Percentiles rank a stretch among this genome's conserved stretches.
These are phyloP conservation scores for Ia io DNA, from an alignment of 2,113 vertebrate species.

Conservation along the genomic window DNA sequence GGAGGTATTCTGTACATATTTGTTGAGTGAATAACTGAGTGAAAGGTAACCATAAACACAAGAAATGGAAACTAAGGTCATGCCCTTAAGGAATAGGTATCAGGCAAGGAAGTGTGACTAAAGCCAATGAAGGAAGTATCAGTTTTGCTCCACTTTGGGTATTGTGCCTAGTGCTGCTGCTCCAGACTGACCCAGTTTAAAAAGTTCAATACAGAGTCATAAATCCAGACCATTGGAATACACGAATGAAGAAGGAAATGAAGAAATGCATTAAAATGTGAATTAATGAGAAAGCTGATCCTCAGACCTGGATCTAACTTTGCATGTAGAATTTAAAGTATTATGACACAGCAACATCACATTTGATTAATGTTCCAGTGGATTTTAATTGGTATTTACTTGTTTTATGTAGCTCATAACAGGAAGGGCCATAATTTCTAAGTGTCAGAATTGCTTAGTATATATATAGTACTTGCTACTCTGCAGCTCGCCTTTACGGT, in stretches of 20 bases:
- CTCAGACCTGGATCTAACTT: not conserved
- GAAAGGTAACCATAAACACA: slow-evolving; percentile 35
- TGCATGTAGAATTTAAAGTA: slow-evolving; percentile 52
- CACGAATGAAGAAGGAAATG: slow-evolving; percentile 11
- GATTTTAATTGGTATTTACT: slow-evolving; percentile 55
- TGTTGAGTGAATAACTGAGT: slow-evolving; percentile 44
- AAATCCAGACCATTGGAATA: slow-evolving; percentile 27
- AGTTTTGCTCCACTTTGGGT: slow-evolving; percentile 24
- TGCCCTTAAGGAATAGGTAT: not conserved
- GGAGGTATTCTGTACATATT: not conserved
- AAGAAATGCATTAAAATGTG: not conserved
- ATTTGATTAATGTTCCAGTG: slow-evolving; percentile 40
- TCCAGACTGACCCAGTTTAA: slow-evolving; percentile 21
- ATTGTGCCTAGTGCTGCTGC: not conserved
- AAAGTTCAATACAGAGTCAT: not conserved
- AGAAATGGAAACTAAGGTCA: slow-evolving; percentile 38
- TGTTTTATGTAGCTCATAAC: slow-evolving; percentile 36
- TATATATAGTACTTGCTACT: not conserved
- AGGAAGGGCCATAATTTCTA: slow-evolving; percentile 46
- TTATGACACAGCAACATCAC: slow-evolving; percentile 17
- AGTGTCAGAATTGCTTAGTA: slow-evolving; percentile 39
- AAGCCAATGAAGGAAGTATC: not conserved
- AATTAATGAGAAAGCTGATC: slow-evolving; percentile 8
- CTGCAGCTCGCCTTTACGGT: not conserved
- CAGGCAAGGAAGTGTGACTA: slow-evolving; percentile 16